These are phyloP conservation scores for Ammospiza caudacuta DNA, from an alignment of 2,113 vertebrate species.

Conservation along the genomic window DNA sequence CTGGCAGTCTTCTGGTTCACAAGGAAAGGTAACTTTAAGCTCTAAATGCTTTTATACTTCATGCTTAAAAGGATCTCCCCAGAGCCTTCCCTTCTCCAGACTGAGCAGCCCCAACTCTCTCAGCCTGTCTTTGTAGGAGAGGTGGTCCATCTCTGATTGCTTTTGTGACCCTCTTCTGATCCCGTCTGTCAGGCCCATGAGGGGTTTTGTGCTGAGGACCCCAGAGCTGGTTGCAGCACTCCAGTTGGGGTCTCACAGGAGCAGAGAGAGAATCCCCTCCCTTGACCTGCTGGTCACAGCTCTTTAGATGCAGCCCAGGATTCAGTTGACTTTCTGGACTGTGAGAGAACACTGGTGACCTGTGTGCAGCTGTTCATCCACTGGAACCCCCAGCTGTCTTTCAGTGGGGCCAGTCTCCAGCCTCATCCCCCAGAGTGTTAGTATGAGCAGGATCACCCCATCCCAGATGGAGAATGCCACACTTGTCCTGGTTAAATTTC, in stretches of 20 bases:
- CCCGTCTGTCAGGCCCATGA: not conserved
- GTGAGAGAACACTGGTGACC: not conserved
- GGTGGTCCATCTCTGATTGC: not conserved
- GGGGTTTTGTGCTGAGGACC: not conserved
- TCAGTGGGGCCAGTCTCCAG: not conserved
- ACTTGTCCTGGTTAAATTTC: not conserved
- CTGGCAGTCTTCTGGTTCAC: conserved; percentile 98
- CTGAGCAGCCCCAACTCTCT: not conserved
- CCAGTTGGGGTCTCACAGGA: not conserved
- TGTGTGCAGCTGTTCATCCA: not conserved
- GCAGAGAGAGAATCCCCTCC: not conserved
- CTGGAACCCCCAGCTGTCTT: not conserved
- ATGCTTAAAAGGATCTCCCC: not conserved
- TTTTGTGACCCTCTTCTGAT: not conserved
- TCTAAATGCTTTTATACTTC: not conserved
- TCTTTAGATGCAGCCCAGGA: not conserved
- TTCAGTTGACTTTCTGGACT: not conserved
- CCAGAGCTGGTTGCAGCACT: not conserved
- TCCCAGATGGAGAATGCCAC: not conserved
- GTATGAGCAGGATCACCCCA: not conserved
- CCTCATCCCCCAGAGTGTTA: not conserved
- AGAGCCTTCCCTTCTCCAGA: not conserved
- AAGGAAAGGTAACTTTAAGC: conserved; percentile 86
- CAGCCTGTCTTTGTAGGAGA: not conserved
- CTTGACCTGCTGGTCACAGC: not conserved